These are phyloP conservation scores for Synanceia verrucosa DNA, from an alignment of 2,797 vertebrate genomes.

Conservation along the genomic window DNA sequence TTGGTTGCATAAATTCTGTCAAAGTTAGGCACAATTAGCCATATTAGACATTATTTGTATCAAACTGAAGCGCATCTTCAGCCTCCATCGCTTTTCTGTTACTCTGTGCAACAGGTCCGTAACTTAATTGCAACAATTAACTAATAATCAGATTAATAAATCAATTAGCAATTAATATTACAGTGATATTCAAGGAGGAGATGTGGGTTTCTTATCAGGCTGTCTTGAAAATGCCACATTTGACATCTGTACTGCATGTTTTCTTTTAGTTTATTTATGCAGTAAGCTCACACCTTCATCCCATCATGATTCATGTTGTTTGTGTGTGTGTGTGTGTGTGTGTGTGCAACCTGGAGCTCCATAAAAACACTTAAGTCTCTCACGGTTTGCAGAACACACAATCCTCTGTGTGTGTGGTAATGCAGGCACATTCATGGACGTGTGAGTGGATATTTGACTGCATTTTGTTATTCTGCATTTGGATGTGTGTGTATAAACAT, in stretches of 20 bases:
- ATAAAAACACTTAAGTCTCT: conserved; percentile 37
- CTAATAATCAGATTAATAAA: not conserved
- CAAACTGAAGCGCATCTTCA: not conserved
- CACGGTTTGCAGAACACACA: conserved; percentile 36
- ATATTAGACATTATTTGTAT: not conserved
- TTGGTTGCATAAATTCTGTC: not conserved
- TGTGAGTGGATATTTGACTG: not conserved
- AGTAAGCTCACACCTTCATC: not conserved
- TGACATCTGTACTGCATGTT: not conserved
- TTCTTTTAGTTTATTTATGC: not conserved
- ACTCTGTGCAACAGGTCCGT: not conserved
- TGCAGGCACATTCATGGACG: conserved; percentile 3
- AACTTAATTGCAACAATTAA: not conserved
- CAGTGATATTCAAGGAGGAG: too few species aligned
- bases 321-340: not conserved
- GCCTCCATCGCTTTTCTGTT: not conserved
- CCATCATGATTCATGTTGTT: not conserved
- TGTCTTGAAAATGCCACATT: not conserved
- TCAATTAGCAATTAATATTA: not conserved
- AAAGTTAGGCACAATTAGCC: too few species aligned
- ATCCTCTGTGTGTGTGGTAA: conserved; percentile 1
- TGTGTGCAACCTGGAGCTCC: conserved; percentile 5
- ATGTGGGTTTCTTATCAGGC: not conserved
- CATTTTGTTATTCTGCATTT: conserved; percentile 1
- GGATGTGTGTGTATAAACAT: conserved; percentile 1